These are phyloP conservation scores for Heteromormyrus szaboi DNA, from an alignment of 2,797 vertebrate species.

Conservation along the genomic window DNA sequence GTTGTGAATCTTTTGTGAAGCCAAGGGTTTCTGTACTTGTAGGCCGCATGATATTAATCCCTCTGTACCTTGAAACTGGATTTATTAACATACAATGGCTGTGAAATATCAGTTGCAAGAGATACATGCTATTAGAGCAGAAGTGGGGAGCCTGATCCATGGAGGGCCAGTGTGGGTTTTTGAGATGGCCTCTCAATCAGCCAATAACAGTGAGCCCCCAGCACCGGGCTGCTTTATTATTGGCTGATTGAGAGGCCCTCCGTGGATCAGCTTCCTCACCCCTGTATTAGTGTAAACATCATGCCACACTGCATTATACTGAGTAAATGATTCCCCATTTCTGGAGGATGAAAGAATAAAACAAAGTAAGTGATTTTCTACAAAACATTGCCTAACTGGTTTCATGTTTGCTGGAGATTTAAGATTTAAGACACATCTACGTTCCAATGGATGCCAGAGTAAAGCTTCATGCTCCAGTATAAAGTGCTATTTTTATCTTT, in stretches of 20 bases:
- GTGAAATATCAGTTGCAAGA: background rate
- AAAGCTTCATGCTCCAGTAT: background rate
- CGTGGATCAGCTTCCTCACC: background rate
- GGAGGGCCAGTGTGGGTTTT: background rate
- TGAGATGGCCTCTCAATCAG: background rate
- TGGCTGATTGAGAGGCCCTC: background rate
- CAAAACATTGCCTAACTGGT: background rate
- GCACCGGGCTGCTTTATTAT: background rate
- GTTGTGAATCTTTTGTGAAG: background rate
- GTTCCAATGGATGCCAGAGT: background rate
- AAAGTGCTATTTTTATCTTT: background rate
- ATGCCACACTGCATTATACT: background rate
- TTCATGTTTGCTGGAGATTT: background rate
- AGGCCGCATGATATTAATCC: background rate
- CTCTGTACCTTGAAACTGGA: background rate
- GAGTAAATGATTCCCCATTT: background rate
- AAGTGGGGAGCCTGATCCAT: background rate
- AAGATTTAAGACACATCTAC: background rate
- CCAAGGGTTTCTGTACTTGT: background rate
- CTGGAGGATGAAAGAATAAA: background rate
- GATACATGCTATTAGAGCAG: background rate
- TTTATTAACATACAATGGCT: background rate
- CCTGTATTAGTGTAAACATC: background rate
- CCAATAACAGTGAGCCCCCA: background rate
- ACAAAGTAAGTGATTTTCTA: background rate